phyloP scores from a whole-genome alignment of 2,113 vertebrate species.

The Monopterus albus region DNA sequence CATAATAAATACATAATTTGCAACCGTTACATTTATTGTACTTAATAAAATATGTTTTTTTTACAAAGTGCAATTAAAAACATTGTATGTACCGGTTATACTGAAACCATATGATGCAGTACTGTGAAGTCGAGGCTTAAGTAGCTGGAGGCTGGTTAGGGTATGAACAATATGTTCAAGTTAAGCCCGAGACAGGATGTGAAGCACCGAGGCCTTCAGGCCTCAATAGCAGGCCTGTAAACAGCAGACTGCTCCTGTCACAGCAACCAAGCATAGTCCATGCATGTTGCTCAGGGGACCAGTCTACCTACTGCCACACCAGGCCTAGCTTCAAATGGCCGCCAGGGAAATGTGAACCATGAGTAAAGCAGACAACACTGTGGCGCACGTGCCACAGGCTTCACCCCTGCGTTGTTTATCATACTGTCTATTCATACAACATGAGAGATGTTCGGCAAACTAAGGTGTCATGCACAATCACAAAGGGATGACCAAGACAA shows the following conservation, averaged over 20 bases:
- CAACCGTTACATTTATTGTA: constrained; percentile 1
- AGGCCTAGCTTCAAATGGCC: constrained; percentile 73
- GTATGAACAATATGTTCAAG: constrained; percentile 79
- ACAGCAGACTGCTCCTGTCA: constrained; percentile 81
- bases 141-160: constrained; percentile 62
- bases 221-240: constrained; percentile 69
- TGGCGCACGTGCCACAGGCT: constrained; percentile 61
- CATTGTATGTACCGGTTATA: not conserved
- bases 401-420: constrained; percentile 49
- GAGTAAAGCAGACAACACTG: constrained; percentile 76
- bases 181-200: constrained; percentile 73
- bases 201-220: constrained; percentile 73
- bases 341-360: constrained; percentile 75
- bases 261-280: constrained; percentile 52
- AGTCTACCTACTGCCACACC: constrained; percentile 77
- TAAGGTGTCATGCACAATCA: constrained; percentile 11
- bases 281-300: constrained; percentile 71
- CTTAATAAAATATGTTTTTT: not conserved
- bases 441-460: constrained; percentile 37
- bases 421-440: constrained; percentile 42
- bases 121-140: constrained; percentile 34
- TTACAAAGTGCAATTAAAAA: constrained; percentile 35
- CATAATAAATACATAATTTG: constrained; percentile 7
- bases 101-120: constrained; percentile 14
- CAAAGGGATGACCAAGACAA: constrained; percentile 37